Evolutionary conservation across 2,797 vertebrate genomes (phyloP), one percentile per base, ranked within the genome.

Genomic region (Bradypodion pumilum): DNA sequence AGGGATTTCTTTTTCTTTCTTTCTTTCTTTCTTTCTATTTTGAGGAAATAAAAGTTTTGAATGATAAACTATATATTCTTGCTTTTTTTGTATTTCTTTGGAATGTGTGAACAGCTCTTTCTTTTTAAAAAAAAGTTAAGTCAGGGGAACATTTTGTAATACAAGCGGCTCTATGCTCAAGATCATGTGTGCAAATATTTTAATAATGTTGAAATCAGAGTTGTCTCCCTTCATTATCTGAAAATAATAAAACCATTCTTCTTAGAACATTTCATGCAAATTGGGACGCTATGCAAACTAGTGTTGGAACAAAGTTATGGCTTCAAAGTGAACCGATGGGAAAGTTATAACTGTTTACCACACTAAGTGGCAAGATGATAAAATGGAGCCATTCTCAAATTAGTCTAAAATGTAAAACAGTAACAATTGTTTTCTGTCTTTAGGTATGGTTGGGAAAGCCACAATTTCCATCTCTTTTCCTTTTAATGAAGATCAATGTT

Each of bases 311-410:
- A 92, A 89, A 90, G 76, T 85, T 88, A 84, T 42, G 83, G 27
- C 76, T 91, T 94, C 90, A 88, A 87, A 92, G 87, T 87, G 68
- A 94, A 92, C 86, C 92, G 83, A 93, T 87, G 59, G 87, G 85
- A 93, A 89, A 85, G 76, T 16, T 86, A 69, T 77, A 59, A 78
- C 83, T 69, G 77, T 86, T 89, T 88, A 91, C 77, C 84, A 89
- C 80, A 78, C 0, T 12, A 84, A 85, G 86, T 83, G 78, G 84
- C 92, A 91, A 82, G 85, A 93, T 76, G 12, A 42, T 23, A 86
- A 91, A 94, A 85, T 78, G 60, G 32, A 90, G 78, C 1, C 0
- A 9, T 87, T 82, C 72, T 74, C 72, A 78, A 86, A 89, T 77
- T 86, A 90, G 42, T 91, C 91, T 80, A 40, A 82, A 84, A 74